phyloP scores from a whole-genome alignment of 2,113 vertebrate species.

The Malurus elegans region DNA sequence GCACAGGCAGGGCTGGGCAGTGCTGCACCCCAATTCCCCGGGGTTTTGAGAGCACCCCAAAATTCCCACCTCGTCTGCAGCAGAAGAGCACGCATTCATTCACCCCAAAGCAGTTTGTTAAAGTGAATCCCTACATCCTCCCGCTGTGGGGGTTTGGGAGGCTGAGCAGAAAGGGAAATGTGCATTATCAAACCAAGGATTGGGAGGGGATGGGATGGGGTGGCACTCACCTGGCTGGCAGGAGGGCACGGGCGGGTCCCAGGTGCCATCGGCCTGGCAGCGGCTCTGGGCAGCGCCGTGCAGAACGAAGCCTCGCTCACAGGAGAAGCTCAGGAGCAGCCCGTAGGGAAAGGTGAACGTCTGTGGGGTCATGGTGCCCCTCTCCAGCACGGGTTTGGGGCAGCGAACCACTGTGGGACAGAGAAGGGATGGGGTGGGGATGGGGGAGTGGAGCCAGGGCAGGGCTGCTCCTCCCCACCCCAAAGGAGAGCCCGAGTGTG shows the following conservation, averaged over 20 bases:
- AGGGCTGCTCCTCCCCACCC: neutral
- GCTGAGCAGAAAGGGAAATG: neutral
- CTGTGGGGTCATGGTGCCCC: neutral
- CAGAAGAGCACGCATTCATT: no score
- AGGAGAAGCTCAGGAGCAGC: constrained; percentile 13
- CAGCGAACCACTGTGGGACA: constrained; percentile 53
- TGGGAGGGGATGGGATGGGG: neutral
- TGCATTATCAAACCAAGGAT: neutral
- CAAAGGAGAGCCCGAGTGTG: neutral
- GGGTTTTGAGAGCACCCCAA: neutral
- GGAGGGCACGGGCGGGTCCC: constrained; percentile 44
- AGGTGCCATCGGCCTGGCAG: constrained; percentile 21
- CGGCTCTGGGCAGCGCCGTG: constrained; percentile 3
- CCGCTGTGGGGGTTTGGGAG: rapidly evolving
- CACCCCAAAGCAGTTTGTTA: rapidly evolving
- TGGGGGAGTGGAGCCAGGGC: rapidly evolving
- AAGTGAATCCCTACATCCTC: no score
- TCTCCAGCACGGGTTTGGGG: constrained; percentile 24
- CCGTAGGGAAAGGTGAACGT: neutral
- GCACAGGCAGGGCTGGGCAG: neutral
- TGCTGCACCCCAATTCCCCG: neutral
- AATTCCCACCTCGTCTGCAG: neutral
- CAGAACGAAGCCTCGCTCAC: neutral
- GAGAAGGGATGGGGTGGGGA: neutral
- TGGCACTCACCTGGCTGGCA: constrained; percentile 54